Conservation (phyloP, 2,888 invertebrate species). For the Diaperis boleti region DNA sequence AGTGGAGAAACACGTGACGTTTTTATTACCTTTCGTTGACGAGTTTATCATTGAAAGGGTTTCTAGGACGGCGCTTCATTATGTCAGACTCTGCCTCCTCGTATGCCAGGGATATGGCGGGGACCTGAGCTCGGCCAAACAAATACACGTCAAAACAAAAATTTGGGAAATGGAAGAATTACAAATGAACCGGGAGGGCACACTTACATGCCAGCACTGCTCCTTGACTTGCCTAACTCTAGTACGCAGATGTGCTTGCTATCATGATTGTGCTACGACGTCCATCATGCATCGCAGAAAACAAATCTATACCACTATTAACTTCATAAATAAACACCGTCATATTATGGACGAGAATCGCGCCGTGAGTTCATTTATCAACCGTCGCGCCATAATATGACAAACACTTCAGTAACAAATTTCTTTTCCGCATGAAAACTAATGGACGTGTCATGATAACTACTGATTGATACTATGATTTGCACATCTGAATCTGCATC, state of each 20-base stretch:
- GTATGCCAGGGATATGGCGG: conserved; percentile 98
- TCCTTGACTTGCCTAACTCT: conserved; percentile 59
- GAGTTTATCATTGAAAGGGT: conserved; percentile 97
- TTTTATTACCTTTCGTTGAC: conserved; percentile 93
- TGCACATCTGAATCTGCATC: conserved; percentile 39
- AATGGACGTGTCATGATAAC: neutral
- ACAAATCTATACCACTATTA: neutral
- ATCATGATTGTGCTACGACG: conserved; percentile 10
- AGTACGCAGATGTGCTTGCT: conserved; percentile 43
- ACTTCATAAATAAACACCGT: neutral
- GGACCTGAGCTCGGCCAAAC: conserved; percentile 78
- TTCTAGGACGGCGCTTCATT: conserved; percentile 98
- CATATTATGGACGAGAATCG: neutral
- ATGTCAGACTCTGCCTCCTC: conserved; percentile 98
- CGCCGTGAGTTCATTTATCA: too few species aligned
- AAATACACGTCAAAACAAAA: conserved; percentile 64
- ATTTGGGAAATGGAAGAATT: conserved; percentile 33
- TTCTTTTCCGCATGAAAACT: neutral
- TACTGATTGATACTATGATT: neutral
- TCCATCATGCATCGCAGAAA: conserved; percentile 2
- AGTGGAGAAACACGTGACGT: conserved; percentile 41
- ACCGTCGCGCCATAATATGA: neutral
- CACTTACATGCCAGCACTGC: conserved; percentile 63
- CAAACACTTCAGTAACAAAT: neutral
- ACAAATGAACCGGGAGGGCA: conserved; percentile 45